Evolutionary conservation across 2,113 vertebrate species (phyloP), one percentile per base, ranked within the genome.

Genomic region (Chelonoidis abingdonii): DNA sequence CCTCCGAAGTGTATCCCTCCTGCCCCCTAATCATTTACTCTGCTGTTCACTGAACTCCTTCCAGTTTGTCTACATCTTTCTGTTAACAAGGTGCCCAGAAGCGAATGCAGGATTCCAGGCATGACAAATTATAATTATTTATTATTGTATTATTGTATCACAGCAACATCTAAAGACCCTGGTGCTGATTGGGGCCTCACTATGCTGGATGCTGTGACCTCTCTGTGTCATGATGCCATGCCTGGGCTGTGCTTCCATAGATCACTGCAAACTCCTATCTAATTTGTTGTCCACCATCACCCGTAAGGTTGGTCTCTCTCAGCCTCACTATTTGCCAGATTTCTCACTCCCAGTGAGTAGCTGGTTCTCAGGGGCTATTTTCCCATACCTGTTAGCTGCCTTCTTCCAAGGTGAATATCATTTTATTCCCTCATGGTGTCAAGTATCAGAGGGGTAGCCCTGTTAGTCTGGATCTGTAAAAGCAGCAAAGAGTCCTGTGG

Each of bases 51-150:
- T 80, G 78, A 94, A 92, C 41, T 82, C 41, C 10, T 50, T 86
- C 24, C 19, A 1, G 79, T 6, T 83, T 54, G n/a, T 76, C 87
- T 82, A 54, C 35, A 80, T 62, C 87, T 90, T 57, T 87, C 91
- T 84, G 29, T 90, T 94, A 92, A 94, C 89, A 92, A 97, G 78
- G 52, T 93, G 49, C 90, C 90, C 95, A 75, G 83, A 95, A 93
- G 62, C 84, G 83, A 92, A 84, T 50, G n/a, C 62, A 94, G 92
- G 86, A 94, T 95, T 97, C 90, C 87, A 83, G 31, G 72, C n/a
- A 17, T 94, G 83, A 80, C 50, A 72, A 8, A 19, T 69, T 69
- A 25, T 89, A 83, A 41, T 79, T 93, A n/a, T 59, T 84, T 91
- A 96, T 93, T 62, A 56, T 1, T 0, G 27, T 49, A 56, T 56